A percentile compares a stretch with the other conserved stretches of the same genome.
phyloP scores from a whole-genome alignment of 2,797 vertebrate genomes.

The Pangasius sanitwongsei region DNA sequence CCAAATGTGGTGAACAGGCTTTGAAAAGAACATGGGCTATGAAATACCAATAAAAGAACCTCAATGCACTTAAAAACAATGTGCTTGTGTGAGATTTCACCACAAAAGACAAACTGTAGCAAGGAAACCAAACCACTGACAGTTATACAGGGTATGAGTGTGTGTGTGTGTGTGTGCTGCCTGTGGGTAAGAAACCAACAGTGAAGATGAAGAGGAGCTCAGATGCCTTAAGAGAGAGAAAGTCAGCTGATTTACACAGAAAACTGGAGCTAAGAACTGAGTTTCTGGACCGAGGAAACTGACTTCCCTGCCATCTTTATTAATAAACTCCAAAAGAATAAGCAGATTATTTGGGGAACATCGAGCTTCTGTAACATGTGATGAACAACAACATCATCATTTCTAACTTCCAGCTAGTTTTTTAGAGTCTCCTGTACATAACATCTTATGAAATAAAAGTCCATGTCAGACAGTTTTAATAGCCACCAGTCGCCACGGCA shows the following conservation, averaged over 20 bases:
- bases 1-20: not conserved
- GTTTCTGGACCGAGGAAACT: not conserved
- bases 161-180: conserved; percentile 2
- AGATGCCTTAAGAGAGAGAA: not conserved
- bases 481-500: not conserved
- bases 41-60: not conserved
- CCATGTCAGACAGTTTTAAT: not conserved
- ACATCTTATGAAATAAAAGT: not conserved
- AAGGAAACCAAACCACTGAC: not conserved
- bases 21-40: not conserved
- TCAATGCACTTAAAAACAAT: not conserved
- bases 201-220: not conserved
- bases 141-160: not conserved
- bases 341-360: not conserved
- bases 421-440: not conserved
- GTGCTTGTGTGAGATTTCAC: not conserved
- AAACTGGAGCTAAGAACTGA: not conserved
- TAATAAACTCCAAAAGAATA: not conserved
- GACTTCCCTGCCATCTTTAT: not conserved
- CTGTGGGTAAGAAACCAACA: not conserved
- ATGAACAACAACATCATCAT: not conserved
- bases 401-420: not conserved
- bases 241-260: not conserved
- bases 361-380: not conserved
- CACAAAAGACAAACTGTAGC: not conserved